Percentiles rank a stretch among this genome's conserved stretches.
Conservation (phyloP, 2,113 vertebrate species). For the Galeopterus variegatus region DNA sequence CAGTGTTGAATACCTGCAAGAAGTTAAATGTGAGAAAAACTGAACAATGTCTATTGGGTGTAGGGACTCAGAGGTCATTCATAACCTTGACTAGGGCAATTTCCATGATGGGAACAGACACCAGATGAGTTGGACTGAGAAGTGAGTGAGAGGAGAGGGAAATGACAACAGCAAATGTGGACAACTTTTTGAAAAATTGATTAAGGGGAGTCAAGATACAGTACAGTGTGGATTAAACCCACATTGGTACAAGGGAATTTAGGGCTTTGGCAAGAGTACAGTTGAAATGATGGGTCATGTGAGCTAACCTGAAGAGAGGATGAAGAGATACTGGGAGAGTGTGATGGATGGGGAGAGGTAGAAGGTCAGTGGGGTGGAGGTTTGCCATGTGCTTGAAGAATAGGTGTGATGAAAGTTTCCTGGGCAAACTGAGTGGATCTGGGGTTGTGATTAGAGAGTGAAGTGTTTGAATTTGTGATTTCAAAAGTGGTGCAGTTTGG, state of each 20-base stretch:
- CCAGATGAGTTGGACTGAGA: background rate
- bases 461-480: background rate
- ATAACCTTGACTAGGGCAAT: background rate
- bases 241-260: background rate
- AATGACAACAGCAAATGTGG: background rate
- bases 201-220: background rate
- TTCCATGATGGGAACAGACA: background rate
- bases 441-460: background rate
- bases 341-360: background rate
- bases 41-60: background rate
- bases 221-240: background rate
- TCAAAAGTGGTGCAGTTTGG: background rate
- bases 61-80: background rate
- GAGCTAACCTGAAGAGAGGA: background rate
- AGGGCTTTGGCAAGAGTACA: background rate
- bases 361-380: background rate
- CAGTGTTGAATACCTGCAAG: background rate
- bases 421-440: background rate
- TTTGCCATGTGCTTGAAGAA: background rate
- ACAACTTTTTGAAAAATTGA: background rate
- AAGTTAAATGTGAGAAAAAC: constrained; percentile 26
- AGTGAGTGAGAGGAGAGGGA: background rate
- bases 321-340: background rate
- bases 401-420: background rate
- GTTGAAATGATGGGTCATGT: background rate